phyloP scores from a whole-genome alignment of 2,797 vertebrate species.

The Lithobates pipiens region DNA sequence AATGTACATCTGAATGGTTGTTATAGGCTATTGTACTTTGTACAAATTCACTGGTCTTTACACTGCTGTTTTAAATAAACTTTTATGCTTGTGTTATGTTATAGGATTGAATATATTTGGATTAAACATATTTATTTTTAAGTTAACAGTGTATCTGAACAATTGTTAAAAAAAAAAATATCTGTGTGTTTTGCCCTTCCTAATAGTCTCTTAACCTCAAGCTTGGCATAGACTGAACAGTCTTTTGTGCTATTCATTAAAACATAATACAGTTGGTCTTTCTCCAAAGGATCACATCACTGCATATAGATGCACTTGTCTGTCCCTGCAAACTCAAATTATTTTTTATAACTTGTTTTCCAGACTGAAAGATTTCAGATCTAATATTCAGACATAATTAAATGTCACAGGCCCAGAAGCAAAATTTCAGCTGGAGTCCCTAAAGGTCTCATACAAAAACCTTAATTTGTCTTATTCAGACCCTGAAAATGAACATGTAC shows the following conservation, averaged over 20 bases:
- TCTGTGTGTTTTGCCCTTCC: too few relatives aligned
- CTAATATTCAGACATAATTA: neutral
- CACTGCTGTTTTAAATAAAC: too few relatives aligned
- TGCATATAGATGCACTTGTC: neutral
- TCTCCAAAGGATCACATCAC: neutral
- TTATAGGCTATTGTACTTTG: too few relatives aligned
- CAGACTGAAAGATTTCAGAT: neutral
- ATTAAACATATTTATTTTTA: too few relatives aligned
- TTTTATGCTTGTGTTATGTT: too few relatives aligned
- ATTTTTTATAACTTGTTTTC: neutral
- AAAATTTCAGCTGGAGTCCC: neutral
- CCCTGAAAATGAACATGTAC: neutral
- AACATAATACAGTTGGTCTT: neutral
- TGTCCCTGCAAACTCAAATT: neutral
- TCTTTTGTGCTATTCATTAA: neutral
- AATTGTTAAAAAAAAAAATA: too few relatives aligned
- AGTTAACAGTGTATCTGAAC: too few relatives aligned
- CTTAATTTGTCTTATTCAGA: neutral
- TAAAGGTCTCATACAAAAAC: neutral
- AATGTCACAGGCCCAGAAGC: neutral
- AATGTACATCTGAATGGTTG: too few relatives aligned
- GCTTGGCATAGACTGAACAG: neutral
- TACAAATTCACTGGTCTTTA: too few relatives aligned
- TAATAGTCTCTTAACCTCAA: neutral
- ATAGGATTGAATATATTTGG: too few relatives aligned